Evolutionary conservation across 2,888 invertebrate genomes (phyloP).

Genomic region (Habroteleia sp.): DNA sequence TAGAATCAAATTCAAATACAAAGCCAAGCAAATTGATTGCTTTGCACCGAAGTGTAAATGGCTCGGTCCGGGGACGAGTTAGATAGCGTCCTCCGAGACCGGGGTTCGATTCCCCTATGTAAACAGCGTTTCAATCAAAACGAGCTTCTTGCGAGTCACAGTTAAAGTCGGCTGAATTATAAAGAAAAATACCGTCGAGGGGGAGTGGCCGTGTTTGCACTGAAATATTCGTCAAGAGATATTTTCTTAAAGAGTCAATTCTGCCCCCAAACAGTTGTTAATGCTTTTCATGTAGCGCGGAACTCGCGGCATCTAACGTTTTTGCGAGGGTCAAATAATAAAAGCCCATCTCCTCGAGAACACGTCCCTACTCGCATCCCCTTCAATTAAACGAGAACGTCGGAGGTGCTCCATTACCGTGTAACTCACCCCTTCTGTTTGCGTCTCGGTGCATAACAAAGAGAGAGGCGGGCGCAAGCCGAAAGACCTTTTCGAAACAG

Average conservation of each 20-base stretch:
- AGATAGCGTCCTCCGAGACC: no score
- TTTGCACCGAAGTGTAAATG: no score
- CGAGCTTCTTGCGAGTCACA: no score
- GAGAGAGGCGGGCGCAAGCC: constrained; percentile 34
- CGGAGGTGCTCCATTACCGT: constrained; percentile 65
- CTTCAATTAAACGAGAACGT: constrained; percentile 67
- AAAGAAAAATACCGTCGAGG: not conserved
- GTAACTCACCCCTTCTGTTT: constrained; percentile 66
- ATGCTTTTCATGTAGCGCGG: constrained; percentile 54
- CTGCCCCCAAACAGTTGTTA: constrained; percentile 50
- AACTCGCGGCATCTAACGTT: constrained; percentile 52
- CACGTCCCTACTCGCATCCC: constrained; percentile 57
- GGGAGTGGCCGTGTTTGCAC: not conserved
- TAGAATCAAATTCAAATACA: no score
- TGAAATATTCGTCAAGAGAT: constrained; percentile 46
- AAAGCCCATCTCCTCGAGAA: constrained; percentile 53
- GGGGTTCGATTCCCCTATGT: no score
- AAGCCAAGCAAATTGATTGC: no score
- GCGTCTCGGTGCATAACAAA: constrained; percentile 54
- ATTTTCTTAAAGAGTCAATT: constrained; percentile 62
- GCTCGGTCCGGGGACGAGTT: no score
- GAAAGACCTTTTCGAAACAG: constrained; percentile 43
- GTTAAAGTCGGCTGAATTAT: constrained; percentile 20
- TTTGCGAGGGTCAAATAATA: constrained; percentile 63
- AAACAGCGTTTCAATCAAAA: no score